These are phyloP conservation scores for Falco punctatus DNA, from an alignment of 2,113 vertebrate species.

Conservation along the genomic window DNA sequence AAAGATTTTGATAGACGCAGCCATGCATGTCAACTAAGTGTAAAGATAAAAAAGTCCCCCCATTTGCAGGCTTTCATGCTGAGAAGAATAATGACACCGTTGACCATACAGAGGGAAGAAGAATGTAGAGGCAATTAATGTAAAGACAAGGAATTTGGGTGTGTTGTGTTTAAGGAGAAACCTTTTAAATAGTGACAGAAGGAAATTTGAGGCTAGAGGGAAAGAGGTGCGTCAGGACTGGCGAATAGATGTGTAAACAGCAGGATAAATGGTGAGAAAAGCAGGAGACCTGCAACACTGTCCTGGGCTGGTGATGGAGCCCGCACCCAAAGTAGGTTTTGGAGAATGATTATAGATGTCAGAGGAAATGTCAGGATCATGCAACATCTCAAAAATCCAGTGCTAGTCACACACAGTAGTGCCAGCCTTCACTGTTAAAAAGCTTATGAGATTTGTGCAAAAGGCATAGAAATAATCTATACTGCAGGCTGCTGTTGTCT, in stretches of 20 bases:
- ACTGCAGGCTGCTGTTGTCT: background rate
- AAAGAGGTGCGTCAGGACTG: background rate
- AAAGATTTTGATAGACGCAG: background rate
- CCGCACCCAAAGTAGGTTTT: background rate
- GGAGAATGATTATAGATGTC: accelerated
- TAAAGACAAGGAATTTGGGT: background rate
- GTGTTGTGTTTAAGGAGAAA: background rate
- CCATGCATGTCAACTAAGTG: background rate
- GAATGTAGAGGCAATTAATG: background rate
- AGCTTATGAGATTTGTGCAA: background rate
- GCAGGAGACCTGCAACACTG: background rate
- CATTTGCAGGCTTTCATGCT: background rate
- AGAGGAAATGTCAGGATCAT: background rate
- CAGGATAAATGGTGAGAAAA: background rate
- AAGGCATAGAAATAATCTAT: background rate
- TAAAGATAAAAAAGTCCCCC: background rate
- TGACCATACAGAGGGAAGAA: background rate
- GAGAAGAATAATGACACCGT: background rate
- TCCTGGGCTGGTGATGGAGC: background rate
- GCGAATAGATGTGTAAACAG: background rate
- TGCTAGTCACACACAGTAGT: background rate
- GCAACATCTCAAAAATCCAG: background rate
- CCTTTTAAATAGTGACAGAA: background rate
- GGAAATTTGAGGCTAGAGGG: background rate
- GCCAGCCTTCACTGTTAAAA: background rate